phyloP scores from a whole-genome alignment of 30 jellyfish, hydroid and myxozoan genomes.

The Phacellophora camtschatica region DNA sequence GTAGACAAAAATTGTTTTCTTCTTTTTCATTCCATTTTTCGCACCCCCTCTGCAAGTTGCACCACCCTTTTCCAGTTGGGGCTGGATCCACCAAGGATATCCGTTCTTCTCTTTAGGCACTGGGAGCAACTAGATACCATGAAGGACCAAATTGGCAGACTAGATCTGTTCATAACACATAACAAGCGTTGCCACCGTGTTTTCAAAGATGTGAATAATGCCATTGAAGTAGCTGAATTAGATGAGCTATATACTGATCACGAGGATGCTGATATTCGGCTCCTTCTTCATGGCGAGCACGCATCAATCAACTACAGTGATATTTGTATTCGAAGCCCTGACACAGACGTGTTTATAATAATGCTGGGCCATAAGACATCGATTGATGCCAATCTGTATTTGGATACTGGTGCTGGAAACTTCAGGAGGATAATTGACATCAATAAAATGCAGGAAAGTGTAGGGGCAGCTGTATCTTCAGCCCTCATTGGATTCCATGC shows the following conservation, averaged over 20 bases:
- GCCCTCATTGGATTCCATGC: slow-evolving; percentile 9
- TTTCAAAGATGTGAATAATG: not conserved
- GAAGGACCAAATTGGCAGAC: not conserved
- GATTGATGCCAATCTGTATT: slow-evolving; percentile 9
- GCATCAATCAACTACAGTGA: not conserved
- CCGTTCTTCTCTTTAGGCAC: slow-evolving; percentile 4
- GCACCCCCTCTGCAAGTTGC: not conserved
- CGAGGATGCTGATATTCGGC: no score
- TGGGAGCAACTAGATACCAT: not conserved
- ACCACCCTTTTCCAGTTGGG: not conserved
- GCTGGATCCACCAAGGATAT: slow-evolving; percentile 1
- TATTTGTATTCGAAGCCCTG: slow-evolving; percentile 29
- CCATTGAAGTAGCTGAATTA: not conserved
- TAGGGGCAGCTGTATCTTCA: slow-evolving; percentile 5
- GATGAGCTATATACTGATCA: slow-evolving; percentile 12
- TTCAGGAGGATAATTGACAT: slow-evolving; percentile 13
- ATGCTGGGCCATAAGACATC: slow-evolving; percentile 22
- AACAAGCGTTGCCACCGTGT: slow-evolving; percentile 5
- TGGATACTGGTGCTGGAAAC: slow-evolving; percentile 45
- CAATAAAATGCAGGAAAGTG: not conserved
- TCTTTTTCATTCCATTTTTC: not conserved
- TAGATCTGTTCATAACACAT: slow-evolving; percentile 8
- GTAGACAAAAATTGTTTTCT: not conserved
- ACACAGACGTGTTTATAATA: slow-evolving; percentile 42
- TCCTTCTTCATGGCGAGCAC: slow-evolving; percentile 44